Conservation (phyloP, 2,888 invertebrate species). For the Troilus luridus region DNA sequence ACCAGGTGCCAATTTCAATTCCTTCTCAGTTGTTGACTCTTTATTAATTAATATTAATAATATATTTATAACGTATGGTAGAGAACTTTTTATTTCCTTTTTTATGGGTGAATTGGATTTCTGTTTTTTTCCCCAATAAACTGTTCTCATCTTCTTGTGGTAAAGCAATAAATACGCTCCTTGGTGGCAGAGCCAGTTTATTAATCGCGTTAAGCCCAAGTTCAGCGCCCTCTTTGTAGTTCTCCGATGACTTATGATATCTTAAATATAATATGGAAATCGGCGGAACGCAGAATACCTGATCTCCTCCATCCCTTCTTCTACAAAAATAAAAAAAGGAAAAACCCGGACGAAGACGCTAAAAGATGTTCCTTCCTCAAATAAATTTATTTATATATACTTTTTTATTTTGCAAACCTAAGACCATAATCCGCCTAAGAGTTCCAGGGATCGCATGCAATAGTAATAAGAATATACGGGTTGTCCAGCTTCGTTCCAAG, state of each 20-base stretch:
- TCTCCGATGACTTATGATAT: constrained; percentile 33
- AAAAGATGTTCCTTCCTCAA: background rate
- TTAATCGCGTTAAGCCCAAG: background rate
- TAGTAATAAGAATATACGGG: background rate
- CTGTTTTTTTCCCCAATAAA: background rate
- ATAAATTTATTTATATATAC: background rate
- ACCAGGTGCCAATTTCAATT: too few species aligned
- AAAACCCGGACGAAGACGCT: background rate
- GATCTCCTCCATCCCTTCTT: background rate
- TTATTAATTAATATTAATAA: too few species aligned
- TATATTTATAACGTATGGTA: too few species aligned
- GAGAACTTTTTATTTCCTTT: background rate
- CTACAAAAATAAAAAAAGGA: background rate
- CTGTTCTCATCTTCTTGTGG: background rate
- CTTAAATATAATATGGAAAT: constrained; percentile 9
- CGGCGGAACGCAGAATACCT: background rate
- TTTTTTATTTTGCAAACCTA: background rate
- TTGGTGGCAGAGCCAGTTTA: background rate
- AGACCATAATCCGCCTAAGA: background rate
- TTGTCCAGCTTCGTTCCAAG: background rate
- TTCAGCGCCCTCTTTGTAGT: background rate
- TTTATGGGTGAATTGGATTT: background rate
- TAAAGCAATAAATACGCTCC: background rate
- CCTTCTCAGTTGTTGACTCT: too few species aligned
- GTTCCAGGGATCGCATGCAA: background rate